phyloP scores from a whole-genome alignment of 2,113 vertebrate species.

The Erinaceus europaeus region DNA sequence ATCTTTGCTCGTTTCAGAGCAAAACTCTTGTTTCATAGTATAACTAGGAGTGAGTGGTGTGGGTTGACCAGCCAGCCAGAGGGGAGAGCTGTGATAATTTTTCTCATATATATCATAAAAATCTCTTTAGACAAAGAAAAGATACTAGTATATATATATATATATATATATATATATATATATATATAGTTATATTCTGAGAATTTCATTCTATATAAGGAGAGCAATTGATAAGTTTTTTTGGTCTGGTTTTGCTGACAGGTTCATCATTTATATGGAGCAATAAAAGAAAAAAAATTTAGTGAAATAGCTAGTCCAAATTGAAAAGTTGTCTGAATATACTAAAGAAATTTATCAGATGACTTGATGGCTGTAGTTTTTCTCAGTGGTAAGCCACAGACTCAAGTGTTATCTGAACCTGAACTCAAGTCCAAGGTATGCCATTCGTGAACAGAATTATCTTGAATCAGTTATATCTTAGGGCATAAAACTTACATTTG shows the following conservation, averaged over 20 bases:
- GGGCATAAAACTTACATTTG: background rate
- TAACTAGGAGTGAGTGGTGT: background rate
- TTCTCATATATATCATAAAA: constrained; percentile 9
- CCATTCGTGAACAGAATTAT: background rate
- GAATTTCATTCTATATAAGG: constrained; percentile 27
- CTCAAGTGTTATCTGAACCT: background rate
- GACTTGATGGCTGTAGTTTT: background rate
- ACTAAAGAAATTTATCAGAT: constrained; percentile 15
- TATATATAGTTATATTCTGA: background rate
- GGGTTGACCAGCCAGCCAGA: background rate
- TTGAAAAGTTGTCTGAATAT: constrained; percentile 34
- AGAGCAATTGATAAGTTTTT: background rate
- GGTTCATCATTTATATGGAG: background rate
- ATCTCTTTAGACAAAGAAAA: background rate
- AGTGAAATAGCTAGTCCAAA: background rate
- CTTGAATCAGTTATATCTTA: background rate
- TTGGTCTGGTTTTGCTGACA: background rate
- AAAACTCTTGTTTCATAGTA: background rate
- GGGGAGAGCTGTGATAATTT: background rate
- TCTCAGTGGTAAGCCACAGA: background rate
- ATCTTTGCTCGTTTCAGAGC: constrained; percentile 1
- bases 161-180: too few species aligned
- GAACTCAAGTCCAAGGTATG: background rate
- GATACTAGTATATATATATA: too few species aligned
- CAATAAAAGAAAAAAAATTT: background rate